Percentiles rank a stretch among this genome's conserved stretches.
Evolutionary conservation across 2,797 vertebrate species (phyloP).

Genomic region (Garrulus glandarius): DNA sequence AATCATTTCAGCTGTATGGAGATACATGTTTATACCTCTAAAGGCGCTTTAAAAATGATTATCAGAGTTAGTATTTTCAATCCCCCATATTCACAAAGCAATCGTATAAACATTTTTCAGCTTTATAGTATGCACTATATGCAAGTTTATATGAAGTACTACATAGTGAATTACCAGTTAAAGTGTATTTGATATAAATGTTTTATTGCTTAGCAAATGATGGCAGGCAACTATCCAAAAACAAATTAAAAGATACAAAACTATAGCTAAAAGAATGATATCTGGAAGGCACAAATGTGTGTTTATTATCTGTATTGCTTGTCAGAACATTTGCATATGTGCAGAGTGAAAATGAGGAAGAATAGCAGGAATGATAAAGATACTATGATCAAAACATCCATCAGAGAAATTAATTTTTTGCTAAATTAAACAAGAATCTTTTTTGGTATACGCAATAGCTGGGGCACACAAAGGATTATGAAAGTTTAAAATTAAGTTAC

Average conservation of each 20-base stretch:
- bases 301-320: not conserved
- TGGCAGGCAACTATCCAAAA: not conserved
- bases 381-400: not conserved
- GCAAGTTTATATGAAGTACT: not conserved
- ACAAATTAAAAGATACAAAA: not conserved
- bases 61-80: not conserved
- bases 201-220: not conserved
- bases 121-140: not conserved
- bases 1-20: not conserved
- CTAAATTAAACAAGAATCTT: constrained; percentile 17
- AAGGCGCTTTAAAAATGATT: not conserved
- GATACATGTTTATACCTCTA: not conserved
- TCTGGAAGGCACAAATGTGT: constrained; percentile 3
- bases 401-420: constrained; percentile 6
- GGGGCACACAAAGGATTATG: not conserved
- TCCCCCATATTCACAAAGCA: not conserved
- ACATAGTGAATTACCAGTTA: not conserved
- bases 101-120: not conserved
- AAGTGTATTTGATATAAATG: constrained; percentile 9
- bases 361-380: constrained; percentile 1
- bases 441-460: not conserved
- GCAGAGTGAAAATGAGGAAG: not conserved
- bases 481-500: not conserved
- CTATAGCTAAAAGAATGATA: not conserved
- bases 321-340: constrained; percentile 1